Evolutionary conservation across 1,140 invertebrate species (phyloP).

Genomic region (Zophobas atratus): DNA sequence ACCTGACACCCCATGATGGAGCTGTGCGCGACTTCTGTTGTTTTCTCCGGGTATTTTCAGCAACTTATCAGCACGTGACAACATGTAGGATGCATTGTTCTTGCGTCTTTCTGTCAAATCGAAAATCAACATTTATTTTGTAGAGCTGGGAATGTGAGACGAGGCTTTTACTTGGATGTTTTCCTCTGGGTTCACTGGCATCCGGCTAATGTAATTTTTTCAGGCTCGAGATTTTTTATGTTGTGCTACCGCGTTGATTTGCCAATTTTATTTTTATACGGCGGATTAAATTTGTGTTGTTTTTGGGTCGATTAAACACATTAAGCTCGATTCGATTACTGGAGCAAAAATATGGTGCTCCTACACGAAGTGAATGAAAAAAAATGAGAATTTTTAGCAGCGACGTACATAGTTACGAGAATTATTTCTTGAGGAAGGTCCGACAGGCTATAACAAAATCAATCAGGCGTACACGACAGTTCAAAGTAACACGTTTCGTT

Average conservation of each 20-base stretch:
- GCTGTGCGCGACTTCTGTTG: background rate
- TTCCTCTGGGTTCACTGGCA: background rate
- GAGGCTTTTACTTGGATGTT: conserved; percentile 1
- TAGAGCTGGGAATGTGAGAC: background rate
- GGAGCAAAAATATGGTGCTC: no score
- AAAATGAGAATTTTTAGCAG: no score
- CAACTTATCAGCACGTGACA: background rate
- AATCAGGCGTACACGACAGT: no score
- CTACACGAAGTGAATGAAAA: no score
- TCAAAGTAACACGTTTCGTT: no score
- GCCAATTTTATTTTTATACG: conserved; percentile 6
- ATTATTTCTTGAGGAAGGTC: no score
- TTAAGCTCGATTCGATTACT: background rate
- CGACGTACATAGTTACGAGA: no score
- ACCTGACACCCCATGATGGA: background rate
- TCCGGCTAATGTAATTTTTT: background rate
- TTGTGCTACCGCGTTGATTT: background rate
- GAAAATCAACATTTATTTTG: conserved; percentile 9
- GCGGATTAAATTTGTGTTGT: background rate
- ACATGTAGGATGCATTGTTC: background rate
- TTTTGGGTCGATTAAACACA: background rate
- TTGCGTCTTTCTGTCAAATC: background rate
- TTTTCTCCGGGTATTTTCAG: background rate
- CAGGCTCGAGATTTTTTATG: background rate
- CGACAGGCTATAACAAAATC: no score